Conservation (phyloP, 2,888 invertebrate genomes). For the Holacanthella duospinosa region DNA sequence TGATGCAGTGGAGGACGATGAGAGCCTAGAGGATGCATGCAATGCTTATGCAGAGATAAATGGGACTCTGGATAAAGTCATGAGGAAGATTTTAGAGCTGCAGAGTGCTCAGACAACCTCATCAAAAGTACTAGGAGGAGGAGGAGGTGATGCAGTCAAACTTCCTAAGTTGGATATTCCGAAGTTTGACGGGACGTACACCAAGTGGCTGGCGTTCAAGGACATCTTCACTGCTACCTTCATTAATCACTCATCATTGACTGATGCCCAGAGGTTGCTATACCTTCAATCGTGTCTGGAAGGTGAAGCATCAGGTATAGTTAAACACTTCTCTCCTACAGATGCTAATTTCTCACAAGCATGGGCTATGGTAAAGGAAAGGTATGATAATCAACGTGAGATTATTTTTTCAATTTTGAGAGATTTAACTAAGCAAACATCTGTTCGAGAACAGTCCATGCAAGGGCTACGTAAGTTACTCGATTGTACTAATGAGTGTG, state of each 20-base stretch:
- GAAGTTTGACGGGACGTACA: background rate
- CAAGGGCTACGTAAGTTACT: background rate
- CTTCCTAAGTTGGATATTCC: background rate
- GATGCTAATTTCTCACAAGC: background rate
- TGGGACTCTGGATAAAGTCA: too few species aligned
- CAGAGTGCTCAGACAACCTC: too few species aligned
- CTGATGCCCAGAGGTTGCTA: background rate
- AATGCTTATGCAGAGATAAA: too few species aligned
- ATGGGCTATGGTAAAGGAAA: background rate
- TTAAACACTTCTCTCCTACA: background rate
- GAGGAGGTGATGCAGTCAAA: too few species aligned
- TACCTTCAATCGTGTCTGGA: background rate
- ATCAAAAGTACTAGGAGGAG: too few species aligned
- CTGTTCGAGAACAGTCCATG: background rate
- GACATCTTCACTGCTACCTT: background rate
- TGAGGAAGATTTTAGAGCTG: too few species aligned
- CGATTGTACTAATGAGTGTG: background rate
- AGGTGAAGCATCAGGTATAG: background rate
- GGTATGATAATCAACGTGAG: background rate
- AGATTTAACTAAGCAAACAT: background rate
- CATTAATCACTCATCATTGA: background rate
- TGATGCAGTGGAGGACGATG: too few species aligned
- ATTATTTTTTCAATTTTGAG: background rate
- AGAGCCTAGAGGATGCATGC: too few species aligned
- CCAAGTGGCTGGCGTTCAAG: background rate